Evolutionary conservation across 1,140 invertebrate genomes (phyloP).

Genomic region (Mactra quadrangularis): DNA sequence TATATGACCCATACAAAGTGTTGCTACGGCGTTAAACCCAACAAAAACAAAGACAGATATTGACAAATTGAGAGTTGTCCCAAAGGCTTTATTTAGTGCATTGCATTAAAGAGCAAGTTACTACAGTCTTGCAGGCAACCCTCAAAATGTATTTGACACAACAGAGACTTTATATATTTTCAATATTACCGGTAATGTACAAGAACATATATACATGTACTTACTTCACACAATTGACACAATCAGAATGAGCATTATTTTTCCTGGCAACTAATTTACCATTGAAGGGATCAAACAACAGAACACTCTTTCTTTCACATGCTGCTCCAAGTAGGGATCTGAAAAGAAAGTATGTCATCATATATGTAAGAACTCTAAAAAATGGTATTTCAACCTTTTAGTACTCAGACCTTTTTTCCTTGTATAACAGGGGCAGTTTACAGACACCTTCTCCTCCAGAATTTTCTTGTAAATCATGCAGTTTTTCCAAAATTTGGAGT

Average conservation of each 20-base stretch:
- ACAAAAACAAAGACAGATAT: no score
- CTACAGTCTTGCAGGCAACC: no score
- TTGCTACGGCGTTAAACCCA: no score
- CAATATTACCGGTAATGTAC: no score
- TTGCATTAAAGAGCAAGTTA: no score
- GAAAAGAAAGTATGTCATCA: conserved; percentile 77
- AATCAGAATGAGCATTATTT: conserved; percentile 93
- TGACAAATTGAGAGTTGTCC: no score
- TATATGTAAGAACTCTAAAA: conserved; percentile 8
- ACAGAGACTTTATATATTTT: no score
- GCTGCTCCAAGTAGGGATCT: conserved; percentile 93
- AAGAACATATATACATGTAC: background rate
- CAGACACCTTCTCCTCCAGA: background rate
- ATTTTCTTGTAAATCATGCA: background rate
- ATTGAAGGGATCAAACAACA: conserved; percentile 94
- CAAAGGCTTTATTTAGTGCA: no score
- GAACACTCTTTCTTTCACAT: conserved; percentile 94
- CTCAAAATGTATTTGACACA: no score
- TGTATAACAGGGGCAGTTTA: no score
- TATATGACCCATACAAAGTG: no score
- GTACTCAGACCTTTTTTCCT: background rate
- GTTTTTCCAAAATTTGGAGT: no score
- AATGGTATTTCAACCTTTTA: background rate
- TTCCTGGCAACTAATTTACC: conserved; percentile 90
- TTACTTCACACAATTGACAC: conserved; percentile 94